Percentiles rank a stretch among this genome's conserved stretches.
These are phyloP conservation scores for Microcebus tavaratra DNA, from an alignment of 2,113 vertebrate genomes.

Conservation along the genomic window DNA sequence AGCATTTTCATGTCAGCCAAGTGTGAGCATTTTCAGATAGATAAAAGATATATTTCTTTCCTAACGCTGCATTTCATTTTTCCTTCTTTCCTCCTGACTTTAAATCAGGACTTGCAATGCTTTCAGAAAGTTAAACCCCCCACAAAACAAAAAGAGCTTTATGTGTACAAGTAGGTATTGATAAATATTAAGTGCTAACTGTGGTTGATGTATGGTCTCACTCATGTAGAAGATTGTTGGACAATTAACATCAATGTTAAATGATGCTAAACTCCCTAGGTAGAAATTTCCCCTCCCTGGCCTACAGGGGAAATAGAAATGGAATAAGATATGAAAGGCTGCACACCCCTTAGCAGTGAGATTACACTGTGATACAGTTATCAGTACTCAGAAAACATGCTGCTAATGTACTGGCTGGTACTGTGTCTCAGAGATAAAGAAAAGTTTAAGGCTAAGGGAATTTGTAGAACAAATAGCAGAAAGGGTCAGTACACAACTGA, in stretches of 20 bases:
- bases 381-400: constrained; percentile 58
- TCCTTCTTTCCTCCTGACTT: constrained; percentile 43
- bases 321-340: constrained; percentile 80
- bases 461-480: constrained; percentile 66
- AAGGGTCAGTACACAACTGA: constrained; percentile 56
- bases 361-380: constrained; percentile 79
- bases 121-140: constrained; percentile 33
- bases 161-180: constrained; percentile 30
- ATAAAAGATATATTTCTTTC: constrained; percentile 66
- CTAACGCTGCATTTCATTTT: constrained; percentile 51
- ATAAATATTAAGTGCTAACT: constrained; percentile 71
- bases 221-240: constrained; percentile 43
- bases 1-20: constrained; percentile 28
- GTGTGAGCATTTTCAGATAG: constrained; percentile 35
- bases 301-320: constrained; percentile 77
- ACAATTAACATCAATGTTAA: constrained; percentile 72
- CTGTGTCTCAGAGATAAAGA: constrained; percentile 78
- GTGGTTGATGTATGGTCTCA: constrained; percentile 64
- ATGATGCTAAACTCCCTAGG: constrained; percentile 74
- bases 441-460: constrained; percentile 62
- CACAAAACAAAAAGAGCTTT: constrained; percentile 57
- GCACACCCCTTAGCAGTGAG: constrained; percentile 68
- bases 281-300: constrained; percentile 72
- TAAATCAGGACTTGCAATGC: constrained; percentile 66
- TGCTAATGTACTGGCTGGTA: constrained; percentile 64